These are phyloP conservation scores for Ennomos fuscantarius DNA, from an alignment of 2,888 invertebrate genomes.

Conservation along the genomic window DNA sequence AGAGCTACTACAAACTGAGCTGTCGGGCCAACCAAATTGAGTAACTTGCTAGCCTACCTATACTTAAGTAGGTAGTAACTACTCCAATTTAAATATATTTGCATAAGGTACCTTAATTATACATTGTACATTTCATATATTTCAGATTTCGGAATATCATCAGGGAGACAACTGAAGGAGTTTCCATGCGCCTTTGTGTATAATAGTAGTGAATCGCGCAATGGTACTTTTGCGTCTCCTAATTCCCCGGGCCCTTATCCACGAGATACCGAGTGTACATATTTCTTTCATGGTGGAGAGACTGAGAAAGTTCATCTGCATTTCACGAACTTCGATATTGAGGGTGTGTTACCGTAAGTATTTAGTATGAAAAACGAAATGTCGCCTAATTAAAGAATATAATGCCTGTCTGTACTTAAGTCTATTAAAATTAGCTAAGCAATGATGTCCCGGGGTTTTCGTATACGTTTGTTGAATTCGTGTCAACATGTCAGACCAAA, in stretches of 20 bases:
- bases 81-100: too few species aligned
- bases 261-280: conserved; percentile 95
- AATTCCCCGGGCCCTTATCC: conserved; percentile 97
- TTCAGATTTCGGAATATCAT: conserved; percentile 94
- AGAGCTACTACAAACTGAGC: too few species aligned
- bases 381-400: too few species aligned
- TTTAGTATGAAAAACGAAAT: neutral
- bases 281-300: conserved; percentile 93
- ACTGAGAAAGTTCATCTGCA: conserved; percentile 93
- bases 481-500: too few species aligned
- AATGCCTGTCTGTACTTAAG: too few species aligned
- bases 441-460: too few species aligned
- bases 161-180: conserved; percentile 90
- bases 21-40: too few species aligned
- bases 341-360: conserved; percentile 96
- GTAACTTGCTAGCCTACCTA: too few species aligned
- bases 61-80: too few species aligned
- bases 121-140: conserved; percentile 19
- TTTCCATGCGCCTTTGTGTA: conserved; percentile 95
- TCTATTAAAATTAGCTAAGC: too few species aligned
- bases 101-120: too few species aligned
- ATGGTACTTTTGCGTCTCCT: conserved; percentile 94
- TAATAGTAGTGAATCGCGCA: conserved; percentile 92
- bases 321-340: conserved; percentile 96
- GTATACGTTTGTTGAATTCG: too few species aligned